Conservation (phyloP, 2,888 invertebrate genomes). For the Gymnosoma rotundatum region DNA sequence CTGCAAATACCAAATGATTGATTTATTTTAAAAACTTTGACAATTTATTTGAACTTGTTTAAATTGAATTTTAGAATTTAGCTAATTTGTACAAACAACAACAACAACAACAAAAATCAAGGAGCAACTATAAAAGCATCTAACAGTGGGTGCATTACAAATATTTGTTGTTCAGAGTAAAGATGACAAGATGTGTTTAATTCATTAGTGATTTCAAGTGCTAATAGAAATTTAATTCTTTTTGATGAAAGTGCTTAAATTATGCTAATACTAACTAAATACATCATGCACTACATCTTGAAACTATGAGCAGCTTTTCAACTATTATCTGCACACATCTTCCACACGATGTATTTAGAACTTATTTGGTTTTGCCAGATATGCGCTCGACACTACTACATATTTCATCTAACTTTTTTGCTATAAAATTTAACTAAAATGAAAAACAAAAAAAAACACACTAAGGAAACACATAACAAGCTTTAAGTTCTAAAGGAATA, state of each 20-base stretch:
- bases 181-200: constrained; percentile 9
- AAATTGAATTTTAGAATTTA: constrained; percentile 63
- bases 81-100: constrained; percentile 48
- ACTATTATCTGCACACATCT: constrained; percentile 3
- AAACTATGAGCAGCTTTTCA: constrained; percentile 31
- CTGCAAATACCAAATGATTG: constrained; percentile 61
- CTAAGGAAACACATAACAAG: constrained; percentile 52
- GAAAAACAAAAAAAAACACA: not conserved
- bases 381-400: constrained; percentile 24
- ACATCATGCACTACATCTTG: constrained; percentile 48
- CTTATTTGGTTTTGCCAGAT: constrained; percentile 6
- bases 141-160: not conserved
- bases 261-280: constrained; percentile 51
- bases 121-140: not conserved
- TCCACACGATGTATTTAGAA: not conserved
- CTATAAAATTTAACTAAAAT: constrained; percentile 19
- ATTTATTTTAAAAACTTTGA: constrained; percentile 61
- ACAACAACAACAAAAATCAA: not conserved
- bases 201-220: constrained; percentile 21
- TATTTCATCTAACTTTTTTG: constrained; percentile 36
- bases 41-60: constrained; percentile 59
- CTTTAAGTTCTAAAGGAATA: constrained; percentile 55
- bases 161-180: constrained; percentile 44
- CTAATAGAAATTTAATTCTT: constrained; percentile 31
- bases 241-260: constrained; percentile 30